Percentiles rank a stretch among this genome's conserved stretches.
Evolutionary conservation across 2,888 invertebrate genomes (phyloP).

Genomic region (Epistrophella euchroma): DNA sequence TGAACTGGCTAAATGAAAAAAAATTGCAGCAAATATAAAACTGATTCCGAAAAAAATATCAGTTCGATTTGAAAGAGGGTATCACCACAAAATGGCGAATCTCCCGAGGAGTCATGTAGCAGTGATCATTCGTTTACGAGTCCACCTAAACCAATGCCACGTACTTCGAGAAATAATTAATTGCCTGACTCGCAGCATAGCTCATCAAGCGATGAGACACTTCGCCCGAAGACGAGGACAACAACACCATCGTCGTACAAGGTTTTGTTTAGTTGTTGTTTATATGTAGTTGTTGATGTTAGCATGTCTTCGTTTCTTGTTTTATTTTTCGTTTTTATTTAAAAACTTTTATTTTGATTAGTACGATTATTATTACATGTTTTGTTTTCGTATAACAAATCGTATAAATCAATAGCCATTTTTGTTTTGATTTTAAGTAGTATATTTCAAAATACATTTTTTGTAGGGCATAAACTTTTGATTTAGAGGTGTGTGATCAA

Average conservation of each 20-base stretch:
- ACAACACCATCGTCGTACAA: constrained; percentile 90
- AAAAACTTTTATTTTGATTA: background rate
- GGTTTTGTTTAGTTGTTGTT: constrained; percentile 86
- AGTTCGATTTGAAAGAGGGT: constrained; percentile 70
- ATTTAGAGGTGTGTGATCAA: no score
- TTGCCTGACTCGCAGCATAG: constrained; percentile 87
- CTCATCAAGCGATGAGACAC: constrained; percentile 84
- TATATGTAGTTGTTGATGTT: constrained; percentile 48
- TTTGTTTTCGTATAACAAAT: background rate
- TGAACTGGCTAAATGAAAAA: no score
- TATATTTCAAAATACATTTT: no score
- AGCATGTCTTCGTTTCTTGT: constrained; percentile 58
- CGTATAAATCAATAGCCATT: no score
- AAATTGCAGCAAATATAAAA: constrained; percentile 85
- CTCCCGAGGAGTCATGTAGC: constrained; percentile 82
- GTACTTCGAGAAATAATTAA: constrained; percentile 89
- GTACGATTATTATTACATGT: background rate
- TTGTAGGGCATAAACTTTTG: no score
- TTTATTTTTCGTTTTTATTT: constrained; percentile 55
- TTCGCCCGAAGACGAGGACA: constrained; percentile 88
- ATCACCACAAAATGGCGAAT: constrained; percentile 80
- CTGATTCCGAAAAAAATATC: constrained; percentile 79
- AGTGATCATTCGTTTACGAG: constrained; percentile 81
- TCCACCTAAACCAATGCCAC: constrained; percentile 92
- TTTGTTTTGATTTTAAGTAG: background rate